Conservation (phyloP, 2,888 invertebrate genomes). For the Brachypalpus laphriformis region DNA sequence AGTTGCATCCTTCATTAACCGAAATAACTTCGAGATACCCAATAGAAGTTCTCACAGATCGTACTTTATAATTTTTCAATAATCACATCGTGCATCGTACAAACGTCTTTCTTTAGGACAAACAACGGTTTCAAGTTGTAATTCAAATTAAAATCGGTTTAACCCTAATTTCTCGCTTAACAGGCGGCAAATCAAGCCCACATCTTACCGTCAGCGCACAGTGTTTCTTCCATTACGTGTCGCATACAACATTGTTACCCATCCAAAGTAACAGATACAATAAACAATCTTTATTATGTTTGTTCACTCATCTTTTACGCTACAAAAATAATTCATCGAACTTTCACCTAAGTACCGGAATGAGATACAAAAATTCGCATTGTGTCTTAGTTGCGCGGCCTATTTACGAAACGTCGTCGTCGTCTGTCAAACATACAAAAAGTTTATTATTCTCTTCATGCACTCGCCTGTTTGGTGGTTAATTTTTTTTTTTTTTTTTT, state of each 20-base stretch:
- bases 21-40: too few species aligned
- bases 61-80: background rate
- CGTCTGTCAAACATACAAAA: constrained; percentile 1
- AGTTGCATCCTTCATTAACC: too few species aligned
- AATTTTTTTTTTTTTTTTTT: constrained; percentile 14
- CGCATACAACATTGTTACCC: background rate
- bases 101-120: background rate
- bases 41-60: too few species aligned
- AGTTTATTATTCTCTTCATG: constrained; percentile 17
- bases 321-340: constrained; percentile 39
- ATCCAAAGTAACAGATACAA: constrained; percentile 7
- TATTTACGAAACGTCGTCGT: background rate
- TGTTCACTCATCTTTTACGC: constrained; percentile 32
- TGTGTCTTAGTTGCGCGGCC: constrained; percentile 11
- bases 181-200: constrained; percentile 9
- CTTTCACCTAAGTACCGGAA: constrained; percentile 51
- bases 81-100: background rate
- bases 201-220: background rate
- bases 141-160: constrained; percentile 27
- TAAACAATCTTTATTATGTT: background rate
- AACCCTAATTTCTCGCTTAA: constrained; percentile 31
- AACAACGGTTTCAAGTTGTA: background rate
- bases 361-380: constrained; percentile 31
- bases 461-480: background rate
- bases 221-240: constrained; percentile 6